Evolutionary conservation across 2,888 invertebrate genomes (phyloP).

Genomic region (Flabesymbios commensalis): DNA sequence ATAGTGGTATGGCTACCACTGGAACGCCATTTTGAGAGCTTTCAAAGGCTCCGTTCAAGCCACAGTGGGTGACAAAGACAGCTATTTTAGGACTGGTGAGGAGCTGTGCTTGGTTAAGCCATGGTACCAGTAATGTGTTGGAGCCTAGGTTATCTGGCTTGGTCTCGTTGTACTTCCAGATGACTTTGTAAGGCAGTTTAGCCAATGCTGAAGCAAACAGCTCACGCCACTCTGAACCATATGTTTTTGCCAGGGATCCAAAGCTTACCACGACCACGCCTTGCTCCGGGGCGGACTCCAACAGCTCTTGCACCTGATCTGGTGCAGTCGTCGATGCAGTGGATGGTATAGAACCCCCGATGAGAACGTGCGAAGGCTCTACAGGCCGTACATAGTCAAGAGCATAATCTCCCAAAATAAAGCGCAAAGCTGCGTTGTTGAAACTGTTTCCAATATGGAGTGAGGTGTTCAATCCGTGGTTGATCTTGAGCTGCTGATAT

Average conservation of each 20-base stretch:
- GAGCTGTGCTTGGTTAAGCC: no score
- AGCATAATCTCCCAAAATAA: slow-evolving; percentile 35
- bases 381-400: slow-evolving; percentile 33
- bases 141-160: no score
- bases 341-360: slow-evolving; percentile 30
- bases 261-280: slow-evolving; percentile 32
- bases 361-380: slow-evolving; percentile 32
- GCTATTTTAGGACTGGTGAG: no score
- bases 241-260: slow-evolving; percentile 27
- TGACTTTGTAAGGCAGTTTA: slow-evolving; percentile 51
- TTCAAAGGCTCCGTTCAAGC: no score
- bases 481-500: slow-evolving; percentile 26
- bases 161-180: slow-evolving; percentile 47
- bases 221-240: slow-evolving; percentile 21
- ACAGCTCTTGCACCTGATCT: slow-evolving; percentile 19
- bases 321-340: slow-evolving; percentile 12
- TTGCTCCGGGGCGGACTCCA: slow-evolving; percentile 19
- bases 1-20: no score
- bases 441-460: slow-evolving; percentile 28
- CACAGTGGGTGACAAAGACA: no score
- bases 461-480: slow-evolving; percentile 23
- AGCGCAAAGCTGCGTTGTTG: slow-evolving; percentile 25
- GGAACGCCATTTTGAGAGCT: no score
- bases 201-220: slow-evolving; percentile 53
- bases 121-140: no score